Base-by-base conservation (phyloP, 2,888 invertebrate genomes). In the Callinectes sapidus region DNA sequence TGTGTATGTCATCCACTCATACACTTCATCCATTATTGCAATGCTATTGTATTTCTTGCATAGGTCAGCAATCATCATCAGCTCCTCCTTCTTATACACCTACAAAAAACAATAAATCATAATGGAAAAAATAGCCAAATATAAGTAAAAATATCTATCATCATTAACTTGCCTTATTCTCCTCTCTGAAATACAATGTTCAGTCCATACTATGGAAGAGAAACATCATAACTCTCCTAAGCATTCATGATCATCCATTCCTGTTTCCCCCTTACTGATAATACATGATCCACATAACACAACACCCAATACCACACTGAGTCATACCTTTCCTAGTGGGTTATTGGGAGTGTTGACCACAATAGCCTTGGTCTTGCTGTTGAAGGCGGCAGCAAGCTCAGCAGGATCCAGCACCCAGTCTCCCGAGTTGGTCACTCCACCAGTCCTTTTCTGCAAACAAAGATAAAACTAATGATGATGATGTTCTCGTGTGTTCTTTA, bases 291-390 rank as follows among this genome's bases (percentile, higher is more conserved):
- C 16, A 61, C 16, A 8, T 16, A 61, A 2, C 61, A 23, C 48
- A 0, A 10, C 48, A 48, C 48, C 48, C 48, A 42, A 42, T 18
- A n/a, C 71, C n/a, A n/a, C 16, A 28, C 71, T n/a, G 16, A 32
- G 14, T 16, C 90, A 3, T 86, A 94, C 94, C 96, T 99, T 99
- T 87, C 99, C 99, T 0, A 98, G 96, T 0, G 99, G 99, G 96
- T 99, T 99, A 96, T 99, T 98, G 0, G 99, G 99, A 0, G 99
- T 99, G 96, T 99, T 99, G n/a, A 99, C 95, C 91, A 99, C 97
- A 1, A 99, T 97, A 96, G 98, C 97, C 96, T 99, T 99, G 0
- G 99, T 99, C 95, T 98, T 98, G 2, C 96, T 95, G 95, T 97
- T 98, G 96, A 99, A 99, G 14, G 98, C 96, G 0, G 97, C 96